A percentile compares a stretch with the other conserved stretches of the same genome.
These are phyloP conservation scores for Poecilia latipinna DNA, from an alignment of 2,113 vertebrate species.

Conservation along the genomic window DNA sequence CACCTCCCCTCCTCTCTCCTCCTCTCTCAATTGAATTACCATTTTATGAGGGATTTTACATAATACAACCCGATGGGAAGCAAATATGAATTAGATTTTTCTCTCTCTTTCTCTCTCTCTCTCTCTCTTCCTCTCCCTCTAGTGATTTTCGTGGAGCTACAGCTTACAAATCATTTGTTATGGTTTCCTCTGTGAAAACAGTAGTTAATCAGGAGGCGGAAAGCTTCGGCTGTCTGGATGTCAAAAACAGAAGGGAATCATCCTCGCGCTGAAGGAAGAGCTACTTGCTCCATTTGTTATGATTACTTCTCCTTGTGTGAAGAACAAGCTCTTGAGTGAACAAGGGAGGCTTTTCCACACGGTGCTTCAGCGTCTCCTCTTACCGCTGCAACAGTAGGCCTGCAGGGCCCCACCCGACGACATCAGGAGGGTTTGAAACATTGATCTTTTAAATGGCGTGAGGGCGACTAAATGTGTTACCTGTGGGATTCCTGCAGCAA, in stretches of 20 bases:
- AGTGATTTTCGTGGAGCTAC: constrained; percentile 55
- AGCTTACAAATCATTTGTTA: constrained; percentile 67
- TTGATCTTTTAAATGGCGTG: constrained; percentile 44
- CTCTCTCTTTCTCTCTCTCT: not conserved
- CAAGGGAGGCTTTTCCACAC: constrained; percentile 45
- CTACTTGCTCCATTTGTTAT: constrained; percentile 68
- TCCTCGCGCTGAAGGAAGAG: constrained; percentile 67
- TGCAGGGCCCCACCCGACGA: constrained; percentile 24
- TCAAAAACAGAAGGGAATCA: constrained; percentile 75
- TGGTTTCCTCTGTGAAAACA: constrained; percentile 72
- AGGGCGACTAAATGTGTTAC: constrained; percentile 13
- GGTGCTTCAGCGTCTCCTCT: constrained; percentile 32
- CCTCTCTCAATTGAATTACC: not conserved
- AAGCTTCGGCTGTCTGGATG: constrained; percentile 59
- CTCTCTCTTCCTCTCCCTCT: constrained; percentile 34
- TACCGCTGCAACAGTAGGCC: constrained; percentile 20
- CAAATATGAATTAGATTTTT: constrained; percentile 56
- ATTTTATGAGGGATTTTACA: constrained; percentile 48
- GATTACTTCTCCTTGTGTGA: constrained; percentile 75
- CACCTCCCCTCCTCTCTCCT: not conserved
- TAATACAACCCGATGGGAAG: constrained; percentile 53
- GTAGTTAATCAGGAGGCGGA: constrained; percentile 74
- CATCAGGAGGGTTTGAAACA: constrained; percentile 16
- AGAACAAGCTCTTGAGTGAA: constrained; percentile 54
- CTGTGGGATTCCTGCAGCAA: constrained; percentile 37